Conservation (phyloP, 2,113 vertebrate genomes). For the Ceratotherium simum region DNA sequence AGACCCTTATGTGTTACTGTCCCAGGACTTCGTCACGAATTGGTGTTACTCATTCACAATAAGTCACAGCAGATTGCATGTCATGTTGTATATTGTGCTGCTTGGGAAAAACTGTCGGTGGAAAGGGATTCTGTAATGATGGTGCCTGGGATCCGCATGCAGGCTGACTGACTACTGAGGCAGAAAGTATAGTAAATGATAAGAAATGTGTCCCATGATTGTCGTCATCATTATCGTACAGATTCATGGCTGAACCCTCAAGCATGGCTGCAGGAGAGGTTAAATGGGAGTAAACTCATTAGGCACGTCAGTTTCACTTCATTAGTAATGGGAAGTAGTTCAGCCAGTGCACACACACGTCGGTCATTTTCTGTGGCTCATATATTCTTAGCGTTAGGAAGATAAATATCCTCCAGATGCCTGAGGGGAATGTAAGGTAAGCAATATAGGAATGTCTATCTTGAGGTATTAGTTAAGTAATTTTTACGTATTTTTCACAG, state of each 20-base stretch:
- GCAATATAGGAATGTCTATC: neutral
- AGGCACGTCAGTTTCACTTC: neutral
- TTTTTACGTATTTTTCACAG: neutral
- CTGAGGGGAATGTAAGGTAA: neutral
- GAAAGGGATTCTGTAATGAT: neutral
- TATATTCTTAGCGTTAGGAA: conserved; percentile 12
- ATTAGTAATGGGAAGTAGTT: neutral
- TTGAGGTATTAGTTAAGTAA: neutral
- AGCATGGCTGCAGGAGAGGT: neutral
- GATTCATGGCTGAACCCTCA: conserved; percentile 35
- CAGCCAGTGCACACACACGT: neutral
- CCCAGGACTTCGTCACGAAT: neutral
- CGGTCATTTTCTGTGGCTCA: neutral
- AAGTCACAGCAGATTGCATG: neutral
- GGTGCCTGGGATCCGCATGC: neutral
- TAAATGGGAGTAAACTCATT: conserved; percentile 59
- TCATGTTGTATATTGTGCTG: neutral
- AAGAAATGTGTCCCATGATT: neutral
- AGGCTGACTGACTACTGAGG: neutral
- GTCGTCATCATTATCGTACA: neutral
- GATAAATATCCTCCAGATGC: neutral
- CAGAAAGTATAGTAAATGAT: conserved; percentile 28
- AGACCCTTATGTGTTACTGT: neutral
- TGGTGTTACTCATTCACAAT: neutral
- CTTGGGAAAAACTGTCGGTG: neutral